Evolutionary conservation across 2,888 invertebrate species (phyloP).

Genomic region (Pycnomerus fuliginosus): DNA sequence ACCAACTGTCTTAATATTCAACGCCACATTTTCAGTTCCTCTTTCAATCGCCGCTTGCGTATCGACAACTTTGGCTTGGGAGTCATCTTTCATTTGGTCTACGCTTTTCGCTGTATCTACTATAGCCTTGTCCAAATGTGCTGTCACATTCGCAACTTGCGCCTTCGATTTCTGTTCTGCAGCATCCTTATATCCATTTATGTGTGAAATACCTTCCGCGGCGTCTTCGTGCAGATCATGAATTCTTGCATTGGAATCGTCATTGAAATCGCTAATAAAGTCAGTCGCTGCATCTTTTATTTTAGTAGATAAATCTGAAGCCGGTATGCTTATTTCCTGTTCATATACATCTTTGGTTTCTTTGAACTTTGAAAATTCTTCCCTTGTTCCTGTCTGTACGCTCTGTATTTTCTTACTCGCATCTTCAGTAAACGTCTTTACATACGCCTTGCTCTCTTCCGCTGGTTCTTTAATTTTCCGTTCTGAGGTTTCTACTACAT

Average conservation of each 20-base stretch:
- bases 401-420: too few species aligned
- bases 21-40: neutral
- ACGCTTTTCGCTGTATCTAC: neutral
- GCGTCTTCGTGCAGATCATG: too few species aligned
- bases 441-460: neutral
- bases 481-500: slow-evolving; percentile 1
- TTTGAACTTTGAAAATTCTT: slow-evolving; percentile 6
- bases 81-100: neutral
- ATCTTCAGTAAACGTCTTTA: too few species aligned
- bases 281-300: neutral
- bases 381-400: too few species aligned
- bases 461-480: neutral
- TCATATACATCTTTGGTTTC: slow-evolving; percentile 22
- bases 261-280: too few species aligned
- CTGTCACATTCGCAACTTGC: too few species aligned
- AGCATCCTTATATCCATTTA: neutral
- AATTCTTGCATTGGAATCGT: too few species aligned
- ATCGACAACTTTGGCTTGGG: neutral
- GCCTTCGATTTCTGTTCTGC: neutral
- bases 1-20: too few species aligned
- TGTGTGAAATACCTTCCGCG: too few species aligned
- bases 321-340: too few species aligned
- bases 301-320: too few species aligned
- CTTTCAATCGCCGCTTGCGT: neutral
- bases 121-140: neutral